phyloP scores from a whole-genome alignment of 1,140 invertebrate species.

The Trachymyrmex cornetzi region DNA sequence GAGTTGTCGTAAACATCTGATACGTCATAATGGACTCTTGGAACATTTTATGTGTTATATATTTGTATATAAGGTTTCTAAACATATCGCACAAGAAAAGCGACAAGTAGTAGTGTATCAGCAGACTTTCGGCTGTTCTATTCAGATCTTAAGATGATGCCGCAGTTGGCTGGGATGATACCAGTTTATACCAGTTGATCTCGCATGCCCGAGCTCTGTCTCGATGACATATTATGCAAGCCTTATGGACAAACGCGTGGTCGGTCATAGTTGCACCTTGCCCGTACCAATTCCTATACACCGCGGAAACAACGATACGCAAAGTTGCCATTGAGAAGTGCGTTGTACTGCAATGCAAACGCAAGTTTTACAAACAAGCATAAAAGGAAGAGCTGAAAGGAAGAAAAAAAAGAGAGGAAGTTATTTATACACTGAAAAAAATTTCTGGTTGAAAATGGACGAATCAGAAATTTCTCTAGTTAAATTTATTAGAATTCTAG shows the following conservation, averaged over 20 bases:
- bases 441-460: no score
- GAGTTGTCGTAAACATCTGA: not conserved
- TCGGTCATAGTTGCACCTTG: slow-evolving; percentile 14
- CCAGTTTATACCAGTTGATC: slow-evolving; percentile 27
- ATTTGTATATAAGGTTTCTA: not conserved
- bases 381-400: not conserved
- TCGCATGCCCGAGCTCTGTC: not conserved
- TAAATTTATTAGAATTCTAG: no score
- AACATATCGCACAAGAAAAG: not conserved
- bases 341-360: not conserved
- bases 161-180: not conserved
- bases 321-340: not conserved
- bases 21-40: not conserved
- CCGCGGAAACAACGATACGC: slow-evolving; percentile 24
- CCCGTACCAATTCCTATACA: slow-evolving; percentile 2
- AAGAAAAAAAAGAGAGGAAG: not conserved
- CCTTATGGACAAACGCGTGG: not conserved
- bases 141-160: not conserved
- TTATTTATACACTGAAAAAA: no score
- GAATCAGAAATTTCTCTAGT: no score
- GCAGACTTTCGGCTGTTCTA: slow-evolving; percentile 14
- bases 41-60: not conserved
- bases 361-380: not conserved
- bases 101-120: slow-evolving; percentile 7
- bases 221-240: not conserved